Conservation (phyloP, 2,113 vertebrate species). For the Agapornis roseicollis region DNA sequence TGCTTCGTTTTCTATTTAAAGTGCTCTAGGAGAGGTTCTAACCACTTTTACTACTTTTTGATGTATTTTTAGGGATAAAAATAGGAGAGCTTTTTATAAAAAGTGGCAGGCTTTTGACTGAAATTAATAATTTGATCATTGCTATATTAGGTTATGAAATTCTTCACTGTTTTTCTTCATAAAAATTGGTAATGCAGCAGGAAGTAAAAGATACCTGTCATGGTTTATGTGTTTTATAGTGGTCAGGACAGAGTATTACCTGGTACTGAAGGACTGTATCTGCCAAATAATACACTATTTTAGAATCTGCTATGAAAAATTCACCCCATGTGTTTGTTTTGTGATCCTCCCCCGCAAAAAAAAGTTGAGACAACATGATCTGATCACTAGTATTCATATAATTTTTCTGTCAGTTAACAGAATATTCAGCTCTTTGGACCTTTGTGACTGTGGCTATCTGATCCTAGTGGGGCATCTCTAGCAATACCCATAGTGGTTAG, state of each 20-base stretch:
- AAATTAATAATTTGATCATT: not conserved
- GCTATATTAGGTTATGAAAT: not conserved
- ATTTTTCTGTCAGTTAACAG: not conserved
- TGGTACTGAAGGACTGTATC: not conserved
- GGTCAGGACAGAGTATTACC: not conserved
- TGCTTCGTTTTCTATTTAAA: not conserved
- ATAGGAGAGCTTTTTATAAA: not conserved
- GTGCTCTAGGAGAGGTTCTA: not conserved
- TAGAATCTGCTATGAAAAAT: not conserved
- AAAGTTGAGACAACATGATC: not conserved
- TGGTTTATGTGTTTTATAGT: not conserved
- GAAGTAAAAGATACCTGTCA: not conserved
- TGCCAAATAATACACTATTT: not conserved
- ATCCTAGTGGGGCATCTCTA: not conserved
- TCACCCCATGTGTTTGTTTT: not conserved
- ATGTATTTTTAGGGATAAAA: not conserved
- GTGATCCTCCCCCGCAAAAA: not conserved
- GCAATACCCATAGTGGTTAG: not conserved
- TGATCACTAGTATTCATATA: fast-evolving
- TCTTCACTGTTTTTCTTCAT: not conserved
- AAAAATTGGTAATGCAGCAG: not conserved
- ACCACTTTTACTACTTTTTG: not conserved
- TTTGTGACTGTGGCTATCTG: not conserved
- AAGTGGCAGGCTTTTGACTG: not conserved
- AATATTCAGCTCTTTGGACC: not conserved